phyloP scores from a whole-genome alignment of 37 sponge, comb jelly and placozoan genomes.

The Mnemiopsis leidyi region DNA sequence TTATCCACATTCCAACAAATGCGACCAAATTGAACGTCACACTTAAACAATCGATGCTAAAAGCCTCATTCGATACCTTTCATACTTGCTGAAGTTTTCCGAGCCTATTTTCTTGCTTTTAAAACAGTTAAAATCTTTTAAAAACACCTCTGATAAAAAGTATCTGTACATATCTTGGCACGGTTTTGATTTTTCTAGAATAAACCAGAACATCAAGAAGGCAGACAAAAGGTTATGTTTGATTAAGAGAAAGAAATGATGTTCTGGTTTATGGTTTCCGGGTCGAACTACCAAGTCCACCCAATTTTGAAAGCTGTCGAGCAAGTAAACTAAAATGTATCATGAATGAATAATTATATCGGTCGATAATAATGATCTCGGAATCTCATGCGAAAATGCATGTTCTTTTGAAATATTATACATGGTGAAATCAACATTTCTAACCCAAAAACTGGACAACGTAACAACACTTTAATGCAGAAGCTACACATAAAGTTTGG shows the following conservation, averaged over 20 bases:
- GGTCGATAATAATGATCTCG: not conserved
- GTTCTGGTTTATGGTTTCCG: not conserved
- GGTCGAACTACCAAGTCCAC: not conserved
- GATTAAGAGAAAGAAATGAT: not conserved
- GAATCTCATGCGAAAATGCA: constrained; percentile 42
- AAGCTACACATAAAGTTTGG: not conserved
- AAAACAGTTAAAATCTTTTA: constrained; percentile 62
- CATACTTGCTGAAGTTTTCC: not conserved
- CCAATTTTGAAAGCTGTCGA: not conserved
- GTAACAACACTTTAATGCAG: not conserved
- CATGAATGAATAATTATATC: not conserved
- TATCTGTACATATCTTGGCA: not conserved
- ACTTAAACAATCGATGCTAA: not conserved
- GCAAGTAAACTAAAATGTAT: not conserved
- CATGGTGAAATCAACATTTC: not conserved
- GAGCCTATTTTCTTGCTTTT: constrained; percentile 14
- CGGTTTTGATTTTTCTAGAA: not conserved
- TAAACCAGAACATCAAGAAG: not conserved
- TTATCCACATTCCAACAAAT: not conserved
- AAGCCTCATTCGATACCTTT: not conserved
- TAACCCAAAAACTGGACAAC: not conserved
- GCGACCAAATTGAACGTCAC: not conserved
- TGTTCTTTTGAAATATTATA: not conserved
- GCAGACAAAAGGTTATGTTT: not conserved
- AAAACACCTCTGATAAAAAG: constrained; percentile 61